Evolutionary conservation across 1,140 invertebrate genomes (phyloP).

Genomic region (Mylabris phalerata): DNA sequence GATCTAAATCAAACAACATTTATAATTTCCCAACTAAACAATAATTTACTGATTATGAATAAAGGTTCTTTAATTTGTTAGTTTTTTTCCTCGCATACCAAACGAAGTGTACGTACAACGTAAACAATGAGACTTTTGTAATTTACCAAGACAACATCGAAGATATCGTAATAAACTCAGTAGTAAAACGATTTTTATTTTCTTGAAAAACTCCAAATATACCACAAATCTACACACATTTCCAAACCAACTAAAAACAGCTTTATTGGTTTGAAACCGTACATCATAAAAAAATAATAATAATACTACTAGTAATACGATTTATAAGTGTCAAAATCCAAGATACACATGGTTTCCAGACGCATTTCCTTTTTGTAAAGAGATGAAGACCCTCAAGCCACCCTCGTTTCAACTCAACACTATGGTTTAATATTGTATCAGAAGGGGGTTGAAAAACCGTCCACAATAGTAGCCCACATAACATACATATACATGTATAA

Average conservation of each 20-base stretch:
- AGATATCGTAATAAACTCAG: conserved; percentile 1
- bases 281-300: conserved; percentile 15
- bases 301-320: conserved; percentile 16
- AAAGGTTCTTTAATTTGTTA: too few relatives aligned
- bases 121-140: neutral
- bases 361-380: conserved; percentile 22
- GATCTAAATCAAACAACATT: too few relatives aligned
- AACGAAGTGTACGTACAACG: too few relatives aligned
- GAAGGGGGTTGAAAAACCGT: conserved; percentile 10
- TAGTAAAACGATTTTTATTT: conserved; percentile 7
- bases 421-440: too few relatives aligned
- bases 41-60: too few relatives aligned
- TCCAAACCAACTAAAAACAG: neutral
- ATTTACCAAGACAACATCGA: conserved; percentile 1
- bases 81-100: too few relatives aligned
- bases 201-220: neutral
- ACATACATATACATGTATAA: neutral
- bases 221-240: neutral
- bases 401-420: conserved; percentile 1
- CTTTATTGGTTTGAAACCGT: conserved; percentile 18
- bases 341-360: conserved; percentile 27
- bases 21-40: too few relatives aligned
- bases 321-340: conserved; percentile 31
- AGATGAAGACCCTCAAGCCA: conserved; percentile 30
- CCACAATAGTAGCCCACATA: conserved; percentile 10